Conservation (phyloP, 2,888 invertebrate species). For the Ctena decussata region DNA sequence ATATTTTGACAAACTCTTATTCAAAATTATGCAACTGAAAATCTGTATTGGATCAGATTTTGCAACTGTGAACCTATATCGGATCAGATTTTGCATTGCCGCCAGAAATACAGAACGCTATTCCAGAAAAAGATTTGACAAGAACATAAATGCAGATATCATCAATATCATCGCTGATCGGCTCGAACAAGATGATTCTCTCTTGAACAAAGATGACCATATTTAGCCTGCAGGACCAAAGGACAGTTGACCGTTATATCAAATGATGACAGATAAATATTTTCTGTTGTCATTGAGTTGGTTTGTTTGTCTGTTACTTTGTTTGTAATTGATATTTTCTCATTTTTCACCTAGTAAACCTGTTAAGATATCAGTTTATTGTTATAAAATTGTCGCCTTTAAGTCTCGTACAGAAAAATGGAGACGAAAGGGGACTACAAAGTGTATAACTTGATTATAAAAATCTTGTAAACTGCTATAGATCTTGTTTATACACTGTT, state of each 20-base stretch:
- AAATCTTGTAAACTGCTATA: too few relatives aligned
- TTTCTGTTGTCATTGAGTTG: neutral
- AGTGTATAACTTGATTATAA: too few relatives aligned
- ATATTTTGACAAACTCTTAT: neutral
- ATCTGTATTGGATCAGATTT: neutral
- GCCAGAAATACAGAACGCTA: neutral
- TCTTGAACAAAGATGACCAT: neutral
- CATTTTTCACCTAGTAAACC: neutral
- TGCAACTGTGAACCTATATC: neutral
- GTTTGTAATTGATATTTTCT: slow-evolving; percentile 8
- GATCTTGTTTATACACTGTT: too few relatives aligned
- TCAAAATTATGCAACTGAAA: neutral
- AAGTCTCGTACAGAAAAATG: neutral
- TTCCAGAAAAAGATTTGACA: neutral
- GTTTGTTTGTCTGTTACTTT: neutral
- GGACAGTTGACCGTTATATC: slow-evolving; percentile 12
- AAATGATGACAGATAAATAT: slow-evolving; percentile 14
- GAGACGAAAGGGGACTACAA: too few relatives aligned
- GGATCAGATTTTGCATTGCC: neutral
- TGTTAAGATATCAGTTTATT: neutral
- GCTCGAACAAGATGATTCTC: neutral
- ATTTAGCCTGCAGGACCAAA: neutral
- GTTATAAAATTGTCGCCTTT: neutral
- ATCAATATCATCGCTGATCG: neutral
- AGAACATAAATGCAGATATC: neutral